Evolutionary conservation across 1,140 invertebrate species (phyloP), one percentile per base, ranked within the genome.

Genomic region (Lepidurus arcticus): DNA sequence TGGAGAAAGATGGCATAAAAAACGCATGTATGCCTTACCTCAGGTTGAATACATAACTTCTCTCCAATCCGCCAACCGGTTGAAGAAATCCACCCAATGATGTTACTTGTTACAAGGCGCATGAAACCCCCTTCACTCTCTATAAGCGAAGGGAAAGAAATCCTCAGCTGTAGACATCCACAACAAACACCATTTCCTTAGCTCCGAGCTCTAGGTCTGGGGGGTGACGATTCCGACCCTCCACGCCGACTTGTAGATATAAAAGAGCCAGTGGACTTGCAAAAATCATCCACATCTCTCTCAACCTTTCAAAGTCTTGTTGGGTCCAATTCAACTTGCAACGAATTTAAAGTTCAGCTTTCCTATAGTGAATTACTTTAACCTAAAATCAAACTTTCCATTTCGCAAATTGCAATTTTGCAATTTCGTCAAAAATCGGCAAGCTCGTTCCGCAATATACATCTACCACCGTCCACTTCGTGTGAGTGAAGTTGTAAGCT

Each of bases 121-220:
- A 13, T 1, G 53, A 65, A 65, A 65, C 53, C 53, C 53, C 53
- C 53, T 65, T 65, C 53, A 65, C 53, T 65, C 13, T 65, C 53
- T 65, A 13, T 65, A 65, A 65, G 53, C 53, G 53, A 65, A 65
- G 21, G 53, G 53, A 65, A 65, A 65, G 53, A 13, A 13, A 65
- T 65, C 53, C n/a, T 65, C 53, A 13, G 53, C 13, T n/a, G 7
- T 65, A 21, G 53, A 65, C 53, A 7, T 9, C 21, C 53, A 16
- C 8, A 11, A 65, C 21, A n/a, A 65, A 65, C 53, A 65, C 16
- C 53, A 65, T 65, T n/a, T 65, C 53, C 53, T 13, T 65, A 21
- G 53, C 53, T 65, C 53, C 53, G 4, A 11, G 53, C 53, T 65
- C 4, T 65, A 16, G 53, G 53, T 65, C 21, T 21, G 53, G 53